These are phyloP conservation scores for Volucella zonaria DNA, from an alignment of 2,888 invertebrate species.

Conservation along the genomic window DNA sequence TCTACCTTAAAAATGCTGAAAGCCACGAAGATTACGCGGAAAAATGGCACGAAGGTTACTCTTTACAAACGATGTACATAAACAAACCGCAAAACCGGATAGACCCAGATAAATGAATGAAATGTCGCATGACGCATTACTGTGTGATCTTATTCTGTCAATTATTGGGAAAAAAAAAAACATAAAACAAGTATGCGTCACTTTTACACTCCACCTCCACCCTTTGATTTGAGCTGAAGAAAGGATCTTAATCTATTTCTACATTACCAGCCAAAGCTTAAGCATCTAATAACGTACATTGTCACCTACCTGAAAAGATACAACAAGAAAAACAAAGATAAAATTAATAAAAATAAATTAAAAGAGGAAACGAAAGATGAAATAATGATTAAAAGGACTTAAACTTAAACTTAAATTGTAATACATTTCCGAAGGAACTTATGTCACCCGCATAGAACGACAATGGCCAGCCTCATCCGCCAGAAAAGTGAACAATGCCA, in stretches of 20 bases:
- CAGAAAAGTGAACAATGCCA: slow-evolving; percentile 7
- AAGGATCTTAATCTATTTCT: slow-evolving; percentile 36
- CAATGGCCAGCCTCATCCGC: slow-evolving; percentile 20
- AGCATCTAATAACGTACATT: slow-evolving; percentile 78
- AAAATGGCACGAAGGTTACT: too few relatives aligned
- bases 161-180: too few relatives aligned
- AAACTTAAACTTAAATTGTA: slow-evolving; percentile 37
- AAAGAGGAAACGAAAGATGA: slow-evolving; percentile 21
- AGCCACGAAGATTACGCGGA: too few relatives aligned
- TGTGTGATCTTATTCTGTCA: too few relatives aligned
- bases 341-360: slow-evolving; percentile 51
- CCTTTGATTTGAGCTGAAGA: neutral
- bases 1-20: too few relatives aligned
- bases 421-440: slow-evolving; percentile 42
- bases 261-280: slow-evolving; percentile 63
- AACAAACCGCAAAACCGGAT: too few relatives aligned
- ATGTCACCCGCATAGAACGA: slow-evolving; percentile 43
- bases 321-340: slow-evolving; percentile 67
- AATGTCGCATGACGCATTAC: too few relatives aligned
- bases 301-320: slow-evolving; percentile 82
- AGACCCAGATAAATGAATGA: too few relatives aligned
- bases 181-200: too few relatives aligned
- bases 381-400: neutral
- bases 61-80: too few relatives aligned
- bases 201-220: too few relatives aligned